These are phyloP conservation scores for Corbicula japonica DNA, from an alignment of 2,888 invertebrate genomes.

Conservation along the genomic window DNA sequence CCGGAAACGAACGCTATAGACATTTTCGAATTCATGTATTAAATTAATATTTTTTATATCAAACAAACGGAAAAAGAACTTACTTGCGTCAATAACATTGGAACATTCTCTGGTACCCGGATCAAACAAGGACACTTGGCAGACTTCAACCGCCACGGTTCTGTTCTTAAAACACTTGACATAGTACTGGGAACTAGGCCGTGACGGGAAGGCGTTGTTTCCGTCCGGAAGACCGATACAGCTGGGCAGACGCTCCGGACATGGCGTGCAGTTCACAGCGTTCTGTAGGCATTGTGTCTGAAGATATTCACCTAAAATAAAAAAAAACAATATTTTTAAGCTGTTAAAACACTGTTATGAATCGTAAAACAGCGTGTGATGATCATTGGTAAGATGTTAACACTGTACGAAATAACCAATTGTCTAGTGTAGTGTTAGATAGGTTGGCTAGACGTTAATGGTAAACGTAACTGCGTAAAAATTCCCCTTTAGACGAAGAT, in stretches of 20 bases:
- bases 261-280: slow-evolving; percentile 72
- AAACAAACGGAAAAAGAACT: slow-evolving; percentile 4
- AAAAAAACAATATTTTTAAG: no score
- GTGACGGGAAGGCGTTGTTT: slow-evolving; percentile 72
- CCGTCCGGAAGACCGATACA: slow-evolving; percentile 74
- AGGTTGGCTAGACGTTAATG: no score
- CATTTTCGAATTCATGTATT: no score
- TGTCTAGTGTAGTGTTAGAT: no score
- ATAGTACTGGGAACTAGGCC: slow-evolving; percentile 71
- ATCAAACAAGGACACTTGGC: slow-evolving; percentile 71
- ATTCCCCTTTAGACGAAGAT: no score
- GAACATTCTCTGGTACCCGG: slow-evolving; percentile 62
- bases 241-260: slow-evolving; percentile 72
- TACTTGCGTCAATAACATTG: slow-evolving; percentile 65
- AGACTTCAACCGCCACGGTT: slow-evolving; percentile 74
- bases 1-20: no score
- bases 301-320: slow-evolving; percentile 70
- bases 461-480: no score
- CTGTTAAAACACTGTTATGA: no score
- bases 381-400: no score
- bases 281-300: slow-evolving; percentile 71
- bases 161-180: slow-evolving; percentile 73
- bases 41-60: background rate
- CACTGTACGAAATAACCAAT: no score
- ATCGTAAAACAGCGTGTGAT: no score